A percentile compares a stretch with the other conserved stretches of the same genome.
These are phyloP conservation scores for Parus major DNA, from an alignment of 2,113 vertebrate genomes.

Conservation along the genomic window DNA sequence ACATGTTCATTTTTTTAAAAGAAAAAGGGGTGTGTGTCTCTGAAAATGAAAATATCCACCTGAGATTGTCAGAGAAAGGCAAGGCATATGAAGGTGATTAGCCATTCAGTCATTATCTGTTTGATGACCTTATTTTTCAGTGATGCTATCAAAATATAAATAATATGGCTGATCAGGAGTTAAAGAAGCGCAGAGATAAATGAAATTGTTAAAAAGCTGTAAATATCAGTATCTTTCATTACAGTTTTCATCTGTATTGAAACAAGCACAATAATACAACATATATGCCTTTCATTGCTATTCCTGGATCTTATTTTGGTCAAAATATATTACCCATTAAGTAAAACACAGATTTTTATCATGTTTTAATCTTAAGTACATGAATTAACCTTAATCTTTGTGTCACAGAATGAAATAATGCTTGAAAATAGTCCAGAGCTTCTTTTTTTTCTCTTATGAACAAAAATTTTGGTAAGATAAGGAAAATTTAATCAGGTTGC, in stretches of 20 bases:
- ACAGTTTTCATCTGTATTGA: neutral
- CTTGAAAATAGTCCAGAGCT: neutral
- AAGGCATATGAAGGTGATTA: neutral
- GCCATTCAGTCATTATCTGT: neutral
- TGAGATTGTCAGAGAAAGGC: neutral
- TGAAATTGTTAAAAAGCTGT: neutral
- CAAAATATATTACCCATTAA: neutral
- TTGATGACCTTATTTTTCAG: neutral
- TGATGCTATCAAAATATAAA: neutral
- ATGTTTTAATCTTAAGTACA: neutral
- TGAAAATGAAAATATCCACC: neutral
- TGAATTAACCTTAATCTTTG: neutral
- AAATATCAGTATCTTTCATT: neutral
- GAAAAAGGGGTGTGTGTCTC: rapidly evolving
- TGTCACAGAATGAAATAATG: neutral
- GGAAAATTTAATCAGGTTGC: neutral
- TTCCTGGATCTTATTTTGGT: neutral
- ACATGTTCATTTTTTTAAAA: no score
- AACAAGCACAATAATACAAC: neutral
- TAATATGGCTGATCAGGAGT: neutral
- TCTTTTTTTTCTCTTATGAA: neutral
- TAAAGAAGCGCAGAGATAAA: neutral
- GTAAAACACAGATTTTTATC: neutral
- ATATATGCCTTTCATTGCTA: neutral
- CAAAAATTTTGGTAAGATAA: neutral